Evolutionary conservation across 2,797 vertebrate species (phyloP), one percentile per base, ranked within the genome.

Genomic region (Leptatherina wallacei): DNA sequence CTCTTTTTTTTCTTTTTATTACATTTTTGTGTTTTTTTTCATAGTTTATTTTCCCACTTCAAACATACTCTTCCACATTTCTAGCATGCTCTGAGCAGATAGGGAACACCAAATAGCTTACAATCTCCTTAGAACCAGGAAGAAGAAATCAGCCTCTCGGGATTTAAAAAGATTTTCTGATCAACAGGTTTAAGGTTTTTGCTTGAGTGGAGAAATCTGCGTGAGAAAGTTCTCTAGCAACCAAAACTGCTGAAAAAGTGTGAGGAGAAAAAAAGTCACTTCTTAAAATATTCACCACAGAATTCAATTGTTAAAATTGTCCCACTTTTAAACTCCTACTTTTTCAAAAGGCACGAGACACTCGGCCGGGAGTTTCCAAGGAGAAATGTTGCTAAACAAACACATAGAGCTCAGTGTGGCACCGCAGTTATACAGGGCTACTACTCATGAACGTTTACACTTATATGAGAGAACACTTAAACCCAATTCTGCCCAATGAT

Each of bases 361-460:
- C 35, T 51, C 27, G 52, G 78, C 74, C 75, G 65, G 24, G 42
- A 14, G 85, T 88, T 90, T 84, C 89, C 82, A 83, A 57, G 77
- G 83, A 85, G 69, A 89, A 80, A 69, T 55, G 35, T 52, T 35
- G 56, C 84, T 73, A 84, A 83, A 88, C 82, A 88, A 88, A 92
- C 29, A 89, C 65, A 75, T 7, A 18, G 5, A 29, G 69, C 24
- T 56, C 40, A 49, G 30, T 35, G 60, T 76, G 83, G 87, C 87
- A 76, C 61, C 14, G 18, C 56, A 16, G 38, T 84, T 52, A 67
- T 84, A 87, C 85, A 68, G 66, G 61, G 51, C 1, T 80, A 81
- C 84, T 69, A 58, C 85, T 71, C 67, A 38, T 47, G 61, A 66
- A 68, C 75, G 56, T 87, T 87, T 80, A 77, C 81, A 64, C 79